Percentiles rank a stretch among this genome's conserved stretches.
Conservation (phyloP, 2,113 vertebrate species). For the Planiliza haematocheilus region DNA sequence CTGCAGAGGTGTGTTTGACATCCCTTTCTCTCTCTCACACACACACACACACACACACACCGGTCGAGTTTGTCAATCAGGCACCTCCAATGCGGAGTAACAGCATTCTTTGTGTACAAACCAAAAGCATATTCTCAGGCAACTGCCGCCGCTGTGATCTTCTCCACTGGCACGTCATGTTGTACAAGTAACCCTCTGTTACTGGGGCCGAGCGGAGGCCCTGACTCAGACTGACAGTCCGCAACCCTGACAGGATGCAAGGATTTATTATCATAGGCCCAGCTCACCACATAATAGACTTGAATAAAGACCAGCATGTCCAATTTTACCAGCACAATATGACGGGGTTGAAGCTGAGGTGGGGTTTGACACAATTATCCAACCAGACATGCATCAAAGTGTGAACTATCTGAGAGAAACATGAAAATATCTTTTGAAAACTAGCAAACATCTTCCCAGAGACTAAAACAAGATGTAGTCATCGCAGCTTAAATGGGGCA, state of each 20-base stretch:
- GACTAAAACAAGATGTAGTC: conserved; percentile 7
- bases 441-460: no score
- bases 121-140: conserved; percentile 64
- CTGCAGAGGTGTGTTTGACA: conserved; percentile 62
- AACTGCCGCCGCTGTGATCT: conserved; percentile 57
- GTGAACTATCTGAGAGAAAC: conserved; percentile 23
- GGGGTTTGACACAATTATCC: conserved; percentile 33
- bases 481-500: not conserved
- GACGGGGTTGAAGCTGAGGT: conserved; percentile 26
- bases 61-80: conserved; percentile 60
- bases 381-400: conserved; percentile 27
- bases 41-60: conserved; percentile 32
- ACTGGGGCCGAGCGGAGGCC: conserved; percentile 21
- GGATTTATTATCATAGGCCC: conserved; percentile 59
- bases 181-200: conserved; percentile 62
- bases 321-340: not conserved
- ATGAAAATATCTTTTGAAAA: not conserved
- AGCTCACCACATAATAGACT: conserved; percentile 52
- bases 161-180: conserved; percentile 67
- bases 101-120: conserved; percentile 72
- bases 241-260: conserved; percentile 40
- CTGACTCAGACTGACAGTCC: conserved; percentile 46
- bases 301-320: conserved; percentile 30
- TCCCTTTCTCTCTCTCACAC: not conserved
- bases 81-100: conserved; percentile 70